Percentiles rank a stretch among this genome's conserved stretches.
Evolutionary conservation across 2,888 invertebrate species (phyloP).

Genomic region (Mesoligia furuncula): DNA sequence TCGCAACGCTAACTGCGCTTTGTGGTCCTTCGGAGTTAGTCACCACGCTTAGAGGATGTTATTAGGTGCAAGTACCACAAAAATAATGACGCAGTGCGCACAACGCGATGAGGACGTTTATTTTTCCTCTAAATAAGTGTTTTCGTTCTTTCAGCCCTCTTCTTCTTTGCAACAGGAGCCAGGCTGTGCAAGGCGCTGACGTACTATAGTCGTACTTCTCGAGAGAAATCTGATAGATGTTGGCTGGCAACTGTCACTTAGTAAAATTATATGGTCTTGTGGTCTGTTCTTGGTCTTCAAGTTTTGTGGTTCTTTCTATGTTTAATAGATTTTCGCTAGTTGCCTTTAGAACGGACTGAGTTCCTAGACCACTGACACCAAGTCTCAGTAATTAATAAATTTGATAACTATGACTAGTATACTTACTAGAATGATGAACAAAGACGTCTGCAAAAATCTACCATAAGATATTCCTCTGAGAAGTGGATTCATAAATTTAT

Average conservation of each 20-base stretch:
- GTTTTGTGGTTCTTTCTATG: not conserved
- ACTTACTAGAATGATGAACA: slow-evolving; percentile 79
- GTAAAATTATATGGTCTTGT: not conserved
- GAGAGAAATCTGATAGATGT: not conserved
- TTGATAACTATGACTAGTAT: not conserved
- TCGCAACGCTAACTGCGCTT: not conserved
- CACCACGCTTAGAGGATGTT: not conserved
- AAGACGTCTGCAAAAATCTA: slow-evolving; percentile 75
- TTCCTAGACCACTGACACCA: not conserved
- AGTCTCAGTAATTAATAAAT: not conserved
- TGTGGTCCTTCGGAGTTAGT: not conserved
- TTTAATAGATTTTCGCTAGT: not conserved
- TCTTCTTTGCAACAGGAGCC: not conserved
- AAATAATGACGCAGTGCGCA: not conserved
- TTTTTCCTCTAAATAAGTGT: not conserved
- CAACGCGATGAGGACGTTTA: not conserved
- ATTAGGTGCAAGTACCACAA: not conserved
- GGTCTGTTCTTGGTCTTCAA: not conserved
- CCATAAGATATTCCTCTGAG: slow-evolving; percentile 79
- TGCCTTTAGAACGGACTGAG: not conserved
- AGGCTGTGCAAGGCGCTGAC: not conserved
- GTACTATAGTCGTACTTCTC: not conserved
- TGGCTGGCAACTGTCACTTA: not conserved
- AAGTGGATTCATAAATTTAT: slow-evolving; percentile 77
- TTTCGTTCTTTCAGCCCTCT: not conserved